These are phyloP conservation scores for Rutpela maculata DNA, from an alignment of 2,888 invertebrate genomes.

Conservation along the genomic window DNA sequence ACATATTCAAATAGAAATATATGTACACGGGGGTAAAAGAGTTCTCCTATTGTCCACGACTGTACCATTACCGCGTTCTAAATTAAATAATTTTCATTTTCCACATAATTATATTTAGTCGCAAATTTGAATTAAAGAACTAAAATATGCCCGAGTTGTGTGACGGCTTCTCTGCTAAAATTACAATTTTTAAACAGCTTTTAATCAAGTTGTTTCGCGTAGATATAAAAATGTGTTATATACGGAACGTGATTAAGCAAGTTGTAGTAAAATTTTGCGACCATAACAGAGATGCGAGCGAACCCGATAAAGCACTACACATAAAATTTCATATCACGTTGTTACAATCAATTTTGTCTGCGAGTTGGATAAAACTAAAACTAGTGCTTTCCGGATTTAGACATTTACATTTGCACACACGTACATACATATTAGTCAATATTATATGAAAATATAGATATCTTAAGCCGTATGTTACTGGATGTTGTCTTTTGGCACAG, in stretches of 20 bases:
- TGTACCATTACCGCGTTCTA: too few species aligned
- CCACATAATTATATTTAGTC: too few species aligned
- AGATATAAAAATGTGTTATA: conserved; percentile 32
- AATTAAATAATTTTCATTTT: too few species aligned
- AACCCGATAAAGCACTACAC: conserved; percentile 11
- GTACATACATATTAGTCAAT: background rate
- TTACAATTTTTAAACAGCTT: conserved; percentile 5
- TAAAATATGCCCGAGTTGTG: background rate
- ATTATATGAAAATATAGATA: background rate
- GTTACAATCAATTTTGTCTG: conserved; percentile 31
- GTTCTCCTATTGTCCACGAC: too few species aligned
- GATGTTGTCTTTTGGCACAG: background rate
- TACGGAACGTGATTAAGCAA: conserved; percentile 33
- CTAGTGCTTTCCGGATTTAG: conserved; percentile 7
- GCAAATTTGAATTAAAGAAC: background rate
- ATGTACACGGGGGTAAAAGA: too few species aligned
- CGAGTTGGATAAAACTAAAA: conserved; percentile 5
- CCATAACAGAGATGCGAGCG: conserved; percentile 3
- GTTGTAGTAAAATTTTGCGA: conserved; percentile 30
- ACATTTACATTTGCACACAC: conserved; percentile 13
- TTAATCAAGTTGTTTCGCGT: conserved; percentile 30
- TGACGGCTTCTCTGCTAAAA: background rate
- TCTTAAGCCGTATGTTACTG: background rate
- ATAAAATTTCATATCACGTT: conserved; percentile 33
- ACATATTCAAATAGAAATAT: too few species aligned